phyloP scores from a whole-genome alignment of 1,140 invertebrate species.

The Andricus grossulariae region DNA sequence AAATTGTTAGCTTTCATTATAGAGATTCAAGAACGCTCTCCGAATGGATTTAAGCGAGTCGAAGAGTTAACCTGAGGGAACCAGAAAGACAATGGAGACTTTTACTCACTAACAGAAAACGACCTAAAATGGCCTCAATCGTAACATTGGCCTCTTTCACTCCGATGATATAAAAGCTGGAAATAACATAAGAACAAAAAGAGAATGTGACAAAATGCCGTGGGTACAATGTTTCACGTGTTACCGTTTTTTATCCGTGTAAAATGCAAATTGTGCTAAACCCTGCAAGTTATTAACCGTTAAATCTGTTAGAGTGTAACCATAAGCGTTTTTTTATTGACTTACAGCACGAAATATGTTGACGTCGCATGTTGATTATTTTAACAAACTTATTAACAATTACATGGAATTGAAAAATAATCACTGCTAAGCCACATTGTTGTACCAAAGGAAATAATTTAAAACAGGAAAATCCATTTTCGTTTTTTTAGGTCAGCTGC shows the following conservation, averaged over 20 bases:
- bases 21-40: not conserved
- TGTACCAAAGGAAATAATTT: no score
- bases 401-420: no score
- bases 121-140: not conserved
- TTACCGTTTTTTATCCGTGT: not conserved
- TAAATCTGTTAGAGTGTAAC: no score
- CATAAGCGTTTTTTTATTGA: no score
- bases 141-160: not conserved
- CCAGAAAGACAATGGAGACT: not conserved
- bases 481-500: no score
- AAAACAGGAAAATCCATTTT: no score
- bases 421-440: no score
- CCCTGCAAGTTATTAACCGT: no score
- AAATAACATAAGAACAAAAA: not conserved
- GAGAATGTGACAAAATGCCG: not conserved
- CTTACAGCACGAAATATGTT: no score
- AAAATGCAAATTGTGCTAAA: no score
- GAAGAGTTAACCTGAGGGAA: not conserved
- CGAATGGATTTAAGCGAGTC: not conserved
- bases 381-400: no score
- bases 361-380: no score
- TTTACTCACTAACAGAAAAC: not conserved
- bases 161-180: not conserved
- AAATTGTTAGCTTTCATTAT: slow-evolving; percentile 5
- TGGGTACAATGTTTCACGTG: not conserved